These are phyloP conservation scores for Lepus oiostolus DNA, from an alignment of 2,797 vertebrate species.

Conservation along the genomic window DNA sequence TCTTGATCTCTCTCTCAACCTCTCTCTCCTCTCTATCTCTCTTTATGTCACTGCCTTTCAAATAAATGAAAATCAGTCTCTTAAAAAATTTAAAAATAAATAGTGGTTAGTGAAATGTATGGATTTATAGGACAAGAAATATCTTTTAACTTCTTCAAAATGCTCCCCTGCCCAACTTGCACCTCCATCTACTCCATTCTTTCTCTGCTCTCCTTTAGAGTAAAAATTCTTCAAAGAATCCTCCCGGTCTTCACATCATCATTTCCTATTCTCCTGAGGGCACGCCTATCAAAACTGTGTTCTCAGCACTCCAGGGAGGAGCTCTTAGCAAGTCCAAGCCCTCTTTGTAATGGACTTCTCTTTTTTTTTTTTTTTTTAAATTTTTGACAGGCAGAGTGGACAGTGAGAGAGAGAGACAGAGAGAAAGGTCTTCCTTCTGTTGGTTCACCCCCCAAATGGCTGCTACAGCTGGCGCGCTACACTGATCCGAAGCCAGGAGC, in stretches of 20 bases:
- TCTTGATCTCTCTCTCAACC: no score
- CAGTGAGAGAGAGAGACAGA: no score
- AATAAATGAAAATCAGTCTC: no score
- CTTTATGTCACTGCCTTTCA: no score
- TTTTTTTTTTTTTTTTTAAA: no score
- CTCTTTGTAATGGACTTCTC: neutral
- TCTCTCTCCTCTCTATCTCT: no score
- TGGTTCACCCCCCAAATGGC: no score
- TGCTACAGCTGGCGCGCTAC: no score
- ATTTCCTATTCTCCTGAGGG: neutral
- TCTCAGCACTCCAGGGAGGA: neutral
- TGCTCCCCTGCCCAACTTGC: neutral
- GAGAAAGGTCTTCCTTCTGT: no score
- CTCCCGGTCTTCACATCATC: neutral
- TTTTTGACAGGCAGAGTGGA: no score
- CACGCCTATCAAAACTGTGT: neutral
- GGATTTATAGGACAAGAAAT: neutral
- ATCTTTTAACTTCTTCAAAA: slow-evolving; percentile 8
- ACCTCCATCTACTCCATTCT: neutral
- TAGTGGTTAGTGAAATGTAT: neutral
- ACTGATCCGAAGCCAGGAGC: no score
- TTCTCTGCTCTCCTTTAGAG: neutral
- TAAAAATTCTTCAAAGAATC: neutral
- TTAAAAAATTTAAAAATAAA: neutral
- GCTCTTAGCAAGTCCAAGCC: neutral